These are phyloP conservation scores for Nyctereutes procyonoides DNA, from an alignment of 2,113 vertebrate species.

Conservation along the genomic window DNA sequence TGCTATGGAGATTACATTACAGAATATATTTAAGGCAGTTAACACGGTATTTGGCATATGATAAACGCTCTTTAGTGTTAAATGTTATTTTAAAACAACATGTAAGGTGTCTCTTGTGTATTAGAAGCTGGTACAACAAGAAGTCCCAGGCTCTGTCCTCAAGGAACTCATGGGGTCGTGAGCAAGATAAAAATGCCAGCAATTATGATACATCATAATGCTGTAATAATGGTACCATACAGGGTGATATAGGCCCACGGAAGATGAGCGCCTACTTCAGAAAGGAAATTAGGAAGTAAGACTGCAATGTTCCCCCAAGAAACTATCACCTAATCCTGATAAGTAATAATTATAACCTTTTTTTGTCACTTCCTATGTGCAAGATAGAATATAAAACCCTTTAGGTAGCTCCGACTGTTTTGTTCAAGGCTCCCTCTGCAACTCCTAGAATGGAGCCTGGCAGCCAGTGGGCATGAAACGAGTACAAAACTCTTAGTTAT, in stretches of 20 bases:
- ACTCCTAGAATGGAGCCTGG: not conserved
- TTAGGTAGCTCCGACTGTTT: not conserved
- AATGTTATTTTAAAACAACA: not conserved
- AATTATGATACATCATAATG: not conserved
- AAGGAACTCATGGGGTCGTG: not conserved
- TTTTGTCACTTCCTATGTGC: not conserved
- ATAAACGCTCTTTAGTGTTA: conserved; percentile 22
- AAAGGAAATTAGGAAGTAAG: not conserved
- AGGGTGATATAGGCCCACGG: not conserved
- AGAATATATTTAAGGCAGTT: not conserved
- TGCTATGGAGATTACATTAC: not conserved
- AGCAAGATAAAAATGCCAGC: not conserved
- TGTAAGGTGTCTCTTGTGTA: not conserved
- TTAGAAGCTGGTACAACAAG: not conserved
- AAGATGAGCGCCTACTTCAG: not conserved
- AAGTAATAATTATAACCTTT: not conserved
- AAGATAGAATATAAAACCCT: not conserved
- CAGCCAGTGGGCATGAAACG: not conserved
- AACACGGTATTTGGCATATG: not conserved
- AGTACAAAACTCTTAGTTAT: not conserved
- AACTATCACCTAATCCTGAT: not conserved
- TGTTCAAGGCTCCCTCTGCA: not conserved
- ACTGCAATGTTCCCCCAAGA: not conserved
- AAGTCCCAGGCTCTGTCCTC: not conserved
- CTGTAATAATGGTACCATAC: not conserved